phyloP scores from a whole-genome alignment of 2,888 invertebrate species.

The Drosophila conformis region DNA sequence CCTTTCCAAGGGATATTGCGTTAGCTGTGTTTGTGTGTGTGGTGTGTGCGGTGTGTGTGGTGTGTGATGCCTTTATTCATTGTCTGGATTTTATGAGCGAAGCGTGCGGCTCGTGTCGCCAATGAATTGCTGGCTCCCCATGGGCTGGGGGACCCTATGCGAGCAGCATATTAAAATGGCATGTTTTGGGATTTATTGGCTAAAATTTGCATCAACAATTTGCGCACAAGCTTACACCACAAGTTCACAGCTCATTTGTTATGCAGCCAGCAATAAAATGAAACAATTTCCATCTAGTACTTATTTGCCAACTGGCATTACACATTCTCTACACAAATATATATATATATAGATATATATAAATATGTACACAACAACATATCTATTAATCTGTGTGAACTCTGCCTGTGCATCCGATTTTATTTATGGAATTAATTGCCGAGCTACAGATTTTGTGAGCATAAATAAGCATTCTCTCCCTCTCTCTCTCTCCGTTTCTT shows the following conservation, averaged over 20 bases:
- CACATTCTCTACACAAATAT: conserved; percentile 6
- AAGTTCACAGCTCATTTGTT: conserved; percentile 52
- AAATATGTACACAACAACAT: not conserved
- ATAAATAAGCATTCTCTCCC: not conserved
- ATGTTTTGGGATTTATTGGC: conserved; percentile 44
- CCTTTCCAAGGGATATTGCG: not conserved
- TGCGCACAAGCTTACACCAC: conserved; percentile 22
- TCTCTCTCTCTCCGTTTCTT: not conserved
- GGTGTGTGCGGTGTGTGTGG: not conserved
- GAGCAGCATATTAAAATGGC: conserved; percentile 45
- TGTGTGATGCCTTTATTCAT: conserved; percentile 13
- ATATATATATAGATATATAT: not conserved
- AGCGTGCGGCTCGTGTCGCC: conserved; percentile 39
- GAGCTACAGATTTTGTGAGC: conserved; percentile 23
- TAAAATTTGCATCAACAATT: conserved; percentile 52
- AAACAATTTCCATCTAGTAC: conserved; percentile 11
- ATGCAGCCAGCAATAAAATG: conserved; percentile 32
- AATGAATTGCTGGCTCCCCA: conserved; percentile 29
- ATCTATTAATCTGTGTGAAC: not conserved
- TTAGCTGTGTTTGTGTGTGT: not conserved
- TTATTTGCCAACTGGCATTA: conserved; percentile 2
- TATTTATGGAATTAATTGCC: conserved; percentile 65
- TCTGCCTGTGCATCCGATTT: conserved; percentile 26
- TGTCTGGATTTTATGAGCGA: conserved; percentile 50
- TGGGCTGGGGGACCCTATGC: conserved; percentile 19